Evolutionary conservation across 2,797 vertebrate species (phyloP).

Genomic region (Falco biarmicus): DNA sequence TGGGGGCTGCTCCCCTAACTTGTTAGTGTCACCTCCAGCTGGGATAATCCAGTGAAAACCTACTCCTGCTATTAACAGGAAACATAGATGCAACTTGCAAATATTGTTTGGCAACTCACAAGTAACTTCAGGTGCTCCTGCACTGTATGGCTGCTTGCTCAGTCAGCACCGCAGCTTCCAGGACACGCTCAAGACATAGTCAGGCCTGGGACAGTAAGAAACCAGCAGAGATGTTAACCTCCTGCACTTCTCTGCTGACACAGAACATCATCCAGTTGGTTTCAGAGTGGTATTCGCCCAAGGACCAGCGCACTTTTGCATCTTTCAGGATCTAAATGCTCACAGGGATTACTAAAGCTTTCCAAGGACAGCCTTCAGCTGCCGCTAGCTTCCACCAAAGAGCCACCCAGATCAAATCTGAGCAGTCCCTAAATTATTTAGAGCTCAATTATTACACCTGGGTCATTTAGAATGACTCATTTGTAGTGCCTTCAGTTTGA

Average conservation of each 20-base stretch:
- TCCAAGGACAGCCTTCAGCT: background rate
- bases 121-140: background rate
- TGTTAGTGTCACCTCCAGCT: background rate
- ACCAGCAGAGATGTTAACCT: background rate
- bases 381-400: background rate
- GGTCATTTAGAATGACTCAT: slow-evolving; percentile 41
- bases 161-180: background rate
- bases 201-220: background rate
- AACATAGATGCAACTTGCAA: background rate
- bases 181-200: background rate
- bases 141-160: background rate
- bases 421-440: slow-evolving; percentile 37
- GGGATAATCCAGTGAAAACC: background rate
- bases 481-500: background rate
- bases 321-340: background rate
- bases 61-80: background rate
- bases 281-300: background rate
- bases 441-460: slow-evolving; percentile 40
- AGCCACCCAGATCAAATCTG: slow-evolving; percentile 13
- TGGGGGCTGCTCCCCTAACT: background rate
- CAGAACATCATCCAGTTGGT: background rate
- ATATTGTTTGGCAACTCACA: background rate
- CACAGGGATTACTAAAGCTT: background rate
- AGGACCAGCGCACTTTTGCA: background rate
- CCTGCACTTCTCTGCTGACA: background rate